These are phyloP conservation scores for Gymnobelideus leadbeateri DNA, from an alignment of 2,113 vertebrate species.

Conservation along the genomic window DNA sequence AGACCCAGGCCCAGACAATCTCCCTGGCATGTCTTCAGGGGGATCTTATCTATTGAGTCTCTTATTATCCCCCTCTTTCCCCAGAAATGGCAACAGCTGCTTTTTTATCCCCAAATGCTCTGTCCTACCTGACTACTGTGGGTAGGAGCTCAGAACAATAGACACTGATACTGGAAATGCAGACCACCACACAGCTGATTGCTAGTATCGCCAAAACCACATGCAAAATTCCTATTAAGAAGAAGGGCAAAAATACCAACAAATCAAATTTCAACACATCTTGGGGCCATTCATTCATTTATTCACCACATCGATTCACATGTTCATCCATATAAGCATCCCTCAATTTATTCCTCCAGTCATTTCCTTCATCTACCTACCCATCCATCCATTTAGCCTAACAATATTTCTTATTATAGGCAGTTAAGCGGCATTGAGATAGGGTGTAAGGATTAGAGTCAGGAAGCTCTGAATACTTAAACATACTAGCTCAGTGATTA, in stretches of 20 bases:
- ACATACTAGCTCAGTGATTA: background rate
- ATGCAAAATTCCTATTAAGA: background rate
- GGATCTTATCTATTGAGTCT: background rate
- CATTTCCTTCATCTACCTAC: background rate
- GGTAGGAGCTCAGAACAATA: background rate
- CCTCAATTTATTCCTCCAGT: background rate
- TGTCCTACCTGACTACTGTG: background rate
- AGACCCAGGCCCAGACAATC: background rate
- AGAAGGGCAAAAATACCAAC: background rate
- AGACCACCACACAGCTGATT: background rate
- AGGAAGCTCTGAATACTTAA: background rate
- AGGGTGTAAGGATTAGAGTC: background rate
- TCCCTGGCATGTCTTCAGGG: background rate
- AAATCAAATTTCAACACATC: background rate
- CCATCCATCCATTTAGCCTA: background rate
- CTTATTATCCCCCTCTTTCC: background rate
- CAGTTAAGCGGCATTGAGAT: background rate
- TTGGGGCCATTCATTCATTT: background rate
- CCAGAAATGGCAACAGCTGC: background rate
- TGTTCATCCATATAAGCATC: background rate
- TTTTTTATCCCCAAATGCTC: background rate
- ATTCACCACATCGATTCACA: background rate
- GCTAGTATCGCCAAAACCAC: background rate
- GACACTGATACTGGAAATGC: background rate
- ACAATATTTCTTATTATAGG: background rate